Evolutionary conservation across 2,797 vertebrate genomes (phyloP).

Genomic region (Erpetoichthys calabaricus): DNA sequence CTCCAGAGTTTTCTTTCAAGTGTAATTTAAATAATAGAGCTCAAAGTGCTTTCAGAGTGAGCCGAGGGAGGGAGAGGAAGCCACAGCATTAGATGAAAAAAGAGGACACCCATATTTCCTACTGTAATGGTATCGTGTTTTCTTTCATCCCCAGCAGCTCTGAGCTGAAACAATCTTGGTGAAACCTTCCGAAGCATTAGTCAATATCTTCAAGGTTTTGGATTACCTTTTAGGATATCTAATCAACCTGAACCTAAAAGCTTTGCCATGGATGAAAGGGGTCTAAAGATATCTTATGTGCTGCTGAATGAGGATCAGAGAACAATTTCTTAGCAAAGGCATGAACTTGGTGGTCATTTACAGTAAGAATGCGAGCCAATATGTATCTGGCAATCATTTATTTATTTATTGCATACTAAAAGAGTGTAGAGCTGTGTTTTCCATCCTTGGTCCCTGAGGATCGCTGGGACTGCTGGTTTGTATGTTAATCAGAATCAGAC

Average conservation of each 20-base stretch:
- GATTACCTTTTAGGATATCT: constrained; percentile 1
- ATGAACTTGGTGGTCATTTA: too few relatives aligned
- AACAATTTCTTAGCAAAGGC: too few relatives aligned
- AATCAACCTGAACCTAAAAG: constrained; percentile 1
- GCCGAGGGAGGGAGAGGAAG: constrained; percentile 1
- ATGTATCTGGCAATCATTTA: too few relatives aligned
- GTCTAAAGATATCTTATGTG: too few relatives aligned
- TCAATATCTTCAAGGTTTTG: not conserved
- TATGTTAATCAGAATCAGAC: too few relatives aligned
- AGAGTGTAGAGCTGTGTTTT: too few relatives aligned
- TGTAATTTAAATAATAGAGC: constrained; percentile 16
- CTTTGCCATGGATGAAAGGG: not conserved
- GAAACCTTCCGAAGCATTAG: not conserved
- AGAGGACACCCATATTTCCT: not conserved
- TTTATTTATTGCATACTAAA: too few relatives aligned
- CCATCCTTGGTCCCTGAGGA: too few relatives aligned
- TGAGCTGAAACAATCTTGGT: not conserved
- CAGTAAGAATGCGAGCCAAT: too few relatives aligned
- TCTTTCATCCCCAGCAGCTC: not conserved
- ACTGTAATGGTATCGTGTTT: not conserved
- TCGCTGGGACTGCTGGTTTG: too few relatives aligned
- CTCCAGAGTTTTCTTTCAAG: constrained; percentile 21
- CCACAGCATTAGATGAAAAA: not conserved
- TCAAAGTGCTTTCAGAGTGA: constrained; percentile 9
- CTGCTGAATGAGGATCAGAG: too few relatives aligned